Evolutionary conservation across 2,113 vertebrate genomes (phyloP).

Genomic region (Trogon surrucura): DNA sequence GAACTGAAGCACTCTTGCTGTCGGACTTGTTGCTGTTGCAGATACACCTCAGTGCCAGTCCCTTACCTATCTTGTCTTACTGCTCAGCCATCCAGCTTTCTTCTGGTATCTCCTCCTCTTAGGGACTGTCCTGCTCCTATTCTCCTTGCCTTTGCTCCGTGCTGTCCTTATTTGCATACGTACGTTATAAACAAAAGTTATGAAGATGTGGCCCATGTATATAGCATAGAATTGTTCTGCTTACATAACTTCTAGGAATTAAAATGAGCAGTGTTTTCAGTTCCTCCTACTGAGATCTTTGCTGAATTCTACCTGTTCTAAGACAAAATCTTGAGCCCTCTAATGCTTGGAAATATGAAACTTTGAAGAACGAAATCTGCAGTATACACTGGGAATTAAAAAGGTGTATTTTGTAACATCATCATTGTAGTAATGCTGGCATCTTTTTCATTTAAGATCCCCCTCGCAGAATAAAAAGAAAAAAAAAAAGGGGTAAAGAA

Average conservation of each 20-base stretch:
- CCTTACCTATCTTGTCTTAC: neutral
- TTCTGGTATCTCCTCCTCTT: neutral
- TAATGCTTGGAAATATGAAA: neutral
- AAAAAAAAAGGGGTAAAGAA: rapidly evolving
- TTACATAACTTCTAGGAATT: neutral
- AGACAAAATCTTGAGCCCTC: neutral
- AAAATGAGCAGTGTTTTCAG: neutral
- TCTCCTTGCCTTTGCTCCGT: neutral
- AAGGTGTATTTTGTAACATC: neutral
- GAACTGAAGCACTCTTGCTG: neutral
- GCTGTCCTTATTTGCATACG: neutral
- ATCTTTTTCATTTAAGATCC: neutral
- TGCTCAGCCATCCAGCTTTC: neutral
- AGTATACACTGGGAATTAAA: neutral
- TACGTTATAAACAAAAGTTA: neutral
- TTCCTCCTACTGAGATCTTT: neutral
- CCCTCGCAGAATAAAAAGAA: rapidly evolving
- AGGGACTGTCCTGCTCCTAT: neutral
- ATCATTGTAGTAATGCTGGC: neutral
- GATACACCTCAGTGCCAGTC: neutral
- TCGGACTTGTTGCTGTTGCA: neutral
- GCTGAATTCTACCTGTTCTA: neutral
- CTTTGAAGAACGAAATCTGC: neutral
- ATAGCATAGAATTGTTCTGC: neutral
- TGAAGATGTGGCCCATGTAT: neutral